Conservation (phyloP, 2,113 vertebrate genomes). For the Mormyrus iriodes region DNA sequence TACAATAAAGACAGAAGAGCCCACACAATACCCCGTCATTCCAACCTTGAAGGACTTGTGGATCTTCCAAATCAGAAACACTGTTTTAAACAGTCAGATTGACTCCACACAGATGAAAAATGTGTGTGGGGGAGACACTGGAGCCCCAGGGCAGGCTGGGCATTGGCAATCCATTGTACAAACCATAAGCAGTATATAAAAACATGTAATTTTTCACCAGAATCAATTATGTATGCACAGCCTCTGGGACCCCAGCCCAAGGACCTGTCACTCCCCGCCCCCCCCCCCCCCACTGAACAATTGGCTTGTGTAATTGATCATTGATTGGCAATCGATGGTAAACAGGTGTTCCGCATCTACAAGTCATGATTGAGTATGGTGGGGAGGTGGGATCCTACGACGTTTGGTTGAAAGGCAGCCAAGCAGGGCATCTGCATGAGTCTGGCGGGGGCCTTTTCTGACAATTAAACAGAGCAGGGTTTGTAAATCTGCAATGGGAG, state of each 20-base stretch:
- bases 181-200: conserved; percentile 58
- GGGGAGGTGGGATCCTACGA: neutral
- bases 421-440: neutral
- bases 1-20: neutral
- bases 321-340: conserved; percentile 66
- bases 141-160: neutral
- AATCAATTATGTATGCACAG: conserved; percentile 63
- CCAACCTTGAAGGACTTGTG: neutral
- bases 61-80: neutral
- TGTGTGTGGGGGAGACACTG: neutral
- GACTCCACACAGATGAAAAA: neutral
- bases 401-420: neutral
- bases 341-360: conserved; percentile 63
- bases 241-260: conserved; percentile 50
- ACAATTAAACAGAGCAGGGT: conserved; percentile 51
- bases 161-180: neutral
- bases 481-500: neutral
- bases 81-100: neutral
- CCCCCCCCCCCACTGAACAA: conserved; percentile 54
- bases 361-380: conserved; percentile 52
- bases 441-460: neutral
- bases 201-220: conserved; percentile 34
- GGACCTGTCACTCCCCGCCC: neutral
- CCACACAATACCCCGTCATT: neutral
- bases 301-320: conserved; percentile 73